Evolutionary conservation across 2,888 invertebrate genomes (phyloP).

Genomic region (Sarcophaga carnaria): DNA sequence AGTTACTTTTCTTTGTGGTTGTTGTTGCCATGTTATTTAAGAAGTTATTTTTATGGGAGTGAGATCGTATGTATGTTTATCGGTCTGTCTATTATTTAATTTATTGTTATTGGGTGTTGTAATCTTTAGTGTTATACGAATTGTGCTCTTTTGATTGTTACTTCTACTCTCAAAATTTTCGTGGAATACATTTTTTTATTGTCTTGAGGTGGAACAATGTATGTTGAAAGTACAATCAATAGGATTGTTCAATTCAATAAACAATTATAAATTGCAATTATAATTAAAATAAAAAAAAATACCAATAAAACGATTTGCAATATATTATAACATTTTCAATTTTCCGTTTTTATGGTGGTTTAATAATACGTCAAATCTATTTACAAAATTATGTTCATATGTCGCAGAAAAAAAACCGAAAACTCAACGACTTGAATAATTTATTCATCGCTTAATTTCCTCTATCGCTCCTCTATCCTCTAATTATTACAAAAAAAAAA

Average conservation of each 20-base stretch:
- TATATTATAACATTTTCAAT: no score
- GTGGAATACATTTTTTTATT: conserved; percentile 10
- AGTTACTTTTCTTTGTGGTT: background rate
- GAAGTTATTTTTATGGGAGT: background rate
- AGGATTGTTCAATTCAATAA: background rate
- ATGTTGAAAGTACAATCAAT: background rate
- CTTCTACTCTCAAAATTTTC: background rate
- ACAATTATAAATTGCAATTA: conserved; percentile 30
- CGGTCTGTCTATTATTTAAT: background rate
- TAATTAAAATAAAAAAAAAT: conserved; percentile 1
- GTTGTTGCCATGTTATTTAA: conserved; percentile 6
- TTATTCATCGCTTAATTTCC: no score
- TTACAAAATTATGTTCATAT: no score
- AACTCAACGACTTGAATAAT: no score
- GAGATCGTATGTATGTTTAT: background rate
- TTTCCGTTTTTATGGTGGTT: no score
- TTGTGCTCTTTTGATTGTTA: background rate
- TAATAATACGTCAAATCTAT: no score
- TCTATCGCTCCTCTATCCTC: no score
- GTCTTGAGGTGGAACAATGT: background rate
- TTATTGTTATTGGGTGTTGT: conserved; percentile 16
- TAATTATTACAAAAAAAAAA: no score
- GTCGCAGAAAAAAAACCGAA: no score
- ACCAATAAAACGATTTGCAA: no score
- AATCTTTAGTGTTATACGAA: background rate